Conservation (phyloP, 2,888 invertebrate species). For the Dioctria linearis region DNA sequence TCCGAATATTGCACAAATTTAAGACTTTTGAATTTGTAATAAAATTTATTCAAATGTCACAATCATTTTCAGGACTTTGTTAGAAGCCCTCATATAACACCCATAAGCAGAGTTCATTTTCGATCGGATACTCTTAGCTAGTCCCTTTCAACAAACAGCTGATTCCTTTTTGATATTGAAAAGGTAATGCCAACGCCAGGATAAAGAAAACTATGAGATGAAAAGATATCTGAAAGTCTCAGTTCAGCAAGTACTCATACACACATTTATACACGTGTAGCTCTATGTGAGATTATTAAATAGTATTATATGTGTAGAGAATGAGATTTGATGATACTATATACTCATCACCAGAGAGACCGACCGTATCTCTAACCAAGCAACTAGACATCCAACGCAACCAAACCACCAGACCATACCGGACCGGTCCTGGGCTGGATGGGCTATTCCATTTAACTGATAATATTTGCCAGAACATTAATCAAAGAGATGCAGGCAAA, state of each 20-base stretch:
- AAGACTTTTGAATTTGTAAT: not conserved
- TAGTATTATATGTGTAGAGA: not conserved
- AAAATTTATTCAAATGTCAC: not conserved
- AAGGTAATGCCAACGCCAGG: conserved; percentile 22
- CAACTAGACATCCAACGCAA: not conserved
- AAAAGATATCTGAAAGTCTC: conserved; percentile 27
- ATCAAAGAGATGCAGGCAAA: conserved; percentile 63
- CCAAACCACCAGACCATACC: conserved; percentile 24
- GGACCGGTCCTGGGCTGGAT: conserved; percentile 3
- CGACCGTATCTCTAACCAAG: conserved; percentile 22
- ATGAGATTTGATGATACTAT: no score
- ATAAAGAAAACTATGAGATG: not conserved
- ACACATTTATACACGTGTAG: not conserved
- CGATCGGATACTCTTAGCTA: conserved; percentile 16
- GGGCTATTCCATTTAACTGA: conserved; percentile 60
- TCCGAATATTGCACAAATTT: not conserved
- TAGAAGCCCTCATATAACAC: conserved; percentile 10
- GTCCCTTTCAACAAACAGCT: conserved; percentile 30
- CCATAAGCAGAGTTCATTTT: conserved; percentile 9
- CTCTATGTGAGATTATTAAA: not conserved
- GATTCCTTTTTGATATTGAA: not conserved
- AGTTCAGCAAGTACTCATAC: not conserved
- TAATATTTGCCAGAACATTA: conserved; percentile 64
- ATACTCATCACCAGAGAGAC: conserved; percentile 36
- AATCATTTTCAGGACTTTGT: not conserved